phyloP scores from a whole-genome alignment of 2,888 invertebrate species.

The Brachylomia viminalis region DNA sequence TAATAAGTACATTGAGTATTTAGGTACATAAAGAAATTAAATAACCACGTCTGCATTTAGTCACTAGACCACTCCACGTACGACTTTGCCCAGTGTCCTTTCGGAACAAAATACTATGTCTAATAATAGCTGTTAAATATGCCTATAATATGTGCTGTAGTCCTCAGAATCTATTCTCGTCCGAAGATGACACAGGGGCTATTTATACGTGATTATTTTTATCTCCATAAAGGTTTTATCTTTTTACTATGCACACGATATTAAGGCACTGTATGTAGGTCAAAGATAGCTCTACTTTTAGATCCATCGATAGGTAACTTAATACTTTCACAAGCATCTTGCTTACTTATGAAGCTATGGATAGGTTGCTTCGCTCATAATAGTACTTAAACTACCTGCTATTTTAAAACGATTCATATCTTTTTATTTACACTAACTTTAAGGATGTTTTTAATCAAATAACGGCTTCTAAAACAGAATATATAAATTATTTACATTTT shows the following conservation, averaged over 20 bases:
- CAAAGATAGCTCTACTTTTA: constrained; percentile 13
- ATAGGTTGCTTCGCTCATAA: background rate
- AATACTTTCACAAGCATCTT: constrained; percentile 10
- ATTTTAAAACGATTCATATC: background rate
- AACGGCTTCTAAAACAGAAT: no score
- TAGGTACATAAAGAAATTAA: background rate
- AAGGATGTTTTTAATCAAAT: background rate
- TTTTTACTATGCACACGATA: constrained; percentile 19
- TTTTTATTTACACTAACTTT: background rate
- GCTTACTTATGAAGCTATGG: constrained; percentile 12
- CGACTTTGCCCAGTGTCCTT: background rate
- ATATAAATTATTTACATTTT: no score
- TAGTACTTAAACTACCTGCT: background rate
- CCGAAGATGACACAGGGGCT: constrained; percentile 29
- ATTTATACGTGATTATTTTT: constrained; percentile 41
- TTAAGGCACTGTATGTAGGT: constrained; percentile 22
- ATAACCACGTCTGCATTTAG: background rate
- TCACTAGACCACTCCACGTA: background rate
- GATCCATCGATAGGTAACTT: constrained; percentile 5
- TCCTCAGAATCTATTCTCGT: constrained; percentile 39
- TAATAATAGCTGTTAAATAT: constrained; percentile 22
- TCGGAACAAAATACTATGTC: background rate
- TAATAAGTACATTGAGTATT: background rate
- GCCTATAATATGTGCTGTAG: background rate
- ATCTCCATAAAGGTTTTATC: constrained; percentile 27